A percentile compares a stretch with the other conserved stretches of the same genome.
These are phyloP conservation scores for Cosmopolites sordidus DNA, from an alignment of 2,888 invertebrate species.

Conservation along the genomic window DNA sequence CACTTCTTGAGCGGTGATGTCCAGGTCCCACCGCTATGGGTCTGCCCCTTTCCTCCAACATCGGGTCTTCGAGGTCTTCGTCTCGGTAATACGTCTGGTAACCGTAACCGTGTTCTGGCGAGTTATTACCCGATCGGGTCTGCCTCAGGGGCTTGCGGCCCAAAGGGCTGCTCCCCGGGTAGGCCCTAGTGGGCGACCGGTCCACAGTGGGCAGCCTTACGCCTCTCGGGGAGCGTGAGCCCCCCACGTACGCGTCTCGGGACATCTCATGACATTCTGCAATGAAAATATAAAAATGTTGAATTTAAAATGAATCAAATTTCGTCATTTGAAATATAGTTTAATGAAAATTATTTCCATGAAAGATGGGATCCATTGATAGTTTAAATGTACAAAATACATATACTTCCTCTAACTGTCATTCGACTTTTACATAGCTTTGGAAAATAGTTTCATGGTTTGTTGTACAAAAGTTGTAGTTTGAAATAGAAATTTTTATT, in stretches of 20 bases:
- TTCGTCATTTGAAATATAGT: too few relatives aligned
- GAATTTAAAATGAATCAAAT: too few relatives aligned
- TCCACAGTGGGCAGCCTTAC: slow-evolving; percentile 83
- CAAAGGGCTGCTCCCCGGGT: slow-evolving; percentile 58
- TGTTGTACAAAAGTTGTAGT: too few relatives aligned
- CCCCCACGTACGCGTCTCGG: slow-evolving; percentile 59
- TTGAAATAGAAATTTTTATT: too few relatives aligned
- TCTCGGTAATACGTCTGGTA: slow-evolving; percentile 66
- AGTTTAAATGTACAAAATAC: too few relatives aligned
- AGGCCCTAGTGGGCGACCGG: slow-evolving; percentile 81
- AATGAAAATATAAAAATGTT: too few relatives aligned
- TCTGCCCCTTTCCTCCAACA: slow-evolving; percentile 70
- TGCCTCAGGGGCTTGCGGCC: slow-evolving; percentile 45
- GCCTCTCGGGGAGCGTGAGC: slow-evolving; percentile 64
- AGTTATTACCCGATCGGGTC: slow-evolving; percentile 57
- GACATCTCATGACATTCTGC: slow-evolving; percentile 52
- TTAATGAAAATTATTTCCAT: too few relatives aligned
- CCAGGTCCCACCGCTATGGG: slow-evolving; percentile 57
- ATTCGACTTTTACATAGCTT: too few relatives aligned
- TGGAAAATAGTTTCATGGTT: too few relatives aligned
- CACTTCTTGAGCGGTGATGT: slow-evolving; percentile 73
- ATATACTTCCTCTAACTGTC: too few relatives aligned
- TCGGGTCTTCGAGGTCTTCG: slow-evolving; percentile 82
- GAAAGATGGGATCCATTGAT: too few relatives aligned
- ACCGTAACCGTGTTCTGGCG: slow-evolving; percentile 51